phyloP scores from a whole-genome alignment of 2,113 vertebrate genomes.

The Gavia stellata region DNA sequence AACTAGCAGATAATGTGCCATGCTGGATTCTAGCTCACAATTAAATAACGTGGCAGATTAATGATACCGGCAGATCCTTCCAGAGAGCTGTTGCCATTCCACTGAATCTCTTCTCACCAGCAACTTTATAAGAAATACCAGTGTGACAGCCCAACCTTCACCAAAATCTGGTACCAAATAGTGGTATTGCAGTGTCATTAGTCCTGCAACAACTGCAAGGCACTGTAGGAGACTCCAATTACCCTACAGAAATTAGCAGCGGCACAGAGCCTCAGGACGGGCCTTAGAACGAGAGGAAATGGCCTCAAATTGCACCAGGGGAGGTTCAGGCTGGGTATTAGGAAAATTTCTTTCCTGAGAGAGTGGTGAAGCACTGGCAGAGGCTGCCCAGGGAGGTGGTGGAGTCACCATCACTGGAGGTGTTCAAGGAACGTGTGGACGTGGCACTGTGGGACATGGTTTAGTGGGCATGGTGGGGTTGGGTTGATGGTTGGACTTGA shows the following conservation, averaged over 20 bases:
- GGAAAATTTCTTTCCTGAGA: too few species aligned
- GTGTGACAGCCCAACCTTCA: not conserved
- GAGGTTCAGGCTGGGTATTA: too few species aligned
- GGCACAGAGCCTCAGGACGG: not conserved
- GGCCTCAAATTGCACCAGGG: too few species aligned
- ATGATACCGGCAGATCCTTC: not conserved
- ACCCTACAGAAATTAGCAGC: not conserved
- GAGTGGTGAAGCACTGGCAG: too few species aligned
- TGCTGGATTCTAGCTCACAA: not conserved
- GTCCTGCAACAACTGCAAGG: not conserved
- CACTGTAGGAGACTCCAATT: accelerated
- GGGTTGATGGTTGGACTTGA: too few species aligned
- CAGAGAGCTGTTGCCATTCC: not conserved
- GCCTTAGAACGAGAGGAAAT: too few species aligned
- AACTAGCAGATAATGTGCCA: not conserved
- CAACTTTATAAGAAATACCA: not conserved
- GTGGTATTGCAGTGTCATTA: accelerated
- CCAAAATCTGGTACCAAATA: not conserved
- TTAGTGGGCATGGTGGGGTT: too few species aligned
- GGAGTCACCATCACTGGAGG: too few species aligned
- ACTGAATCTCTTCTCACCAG: not conserved
- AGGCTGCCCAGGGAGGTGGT: too few species aligned
- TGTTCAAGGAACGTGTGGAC: too few species aligned
- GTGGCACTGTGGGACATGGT: too few species aligned
- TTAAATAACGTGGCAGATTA: not conserved